Percentiles rank a stretch among this genome's conserved stretches.
Evolutionary conservation across 1,140 invertebrate species (phyloP).

Genomic region (Lepidurus arcticus): DNA sequence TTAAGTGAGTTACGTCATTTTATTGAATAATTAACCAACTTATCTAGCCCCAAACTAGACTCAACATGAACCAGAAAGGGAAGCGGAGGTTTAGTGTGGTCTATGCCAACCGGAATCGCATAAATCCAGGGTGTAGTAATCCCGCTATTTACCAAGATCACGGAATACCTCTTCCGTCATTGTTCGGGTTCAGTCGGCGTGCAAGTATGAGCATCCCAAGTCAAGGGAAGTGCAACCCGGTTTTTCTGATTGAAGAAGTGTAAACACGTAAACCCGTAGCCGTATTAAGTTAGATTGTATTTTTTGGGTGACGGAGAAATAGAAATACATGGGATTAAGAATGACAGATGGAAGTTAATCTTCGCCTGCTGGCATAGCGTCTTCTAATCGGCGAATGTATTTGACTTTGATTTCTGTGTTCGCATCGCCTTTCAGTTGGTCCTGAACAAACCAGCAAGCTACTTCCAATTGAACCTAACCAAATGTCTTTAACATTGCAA

Average conservation of each 20-base stretch:
- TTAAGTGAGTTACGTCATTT: not conserved
- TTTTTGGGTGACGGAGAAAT: constrained; percentile 35
- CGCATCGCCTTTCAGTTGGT: constrained; percentile 91
- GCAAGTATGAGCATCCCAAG: not conserved
- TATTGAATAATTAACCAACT: not conserved
- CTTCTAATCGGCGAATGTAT: constrained; percentile 91
- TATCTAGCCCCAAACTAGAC: not conserved
- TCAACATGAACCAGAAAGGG: not conserved
- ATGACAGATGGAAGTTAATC: constrained; percentile 58
- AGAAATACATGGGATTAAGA: constrained; percentile 21
- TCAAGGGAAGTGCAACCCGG: not conserved
- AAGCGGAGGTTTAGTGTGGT: constrained; percentile 7
- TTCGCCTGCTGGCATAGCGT: constrained; percentile 95
- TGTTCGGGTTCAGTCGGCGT: not conserved
- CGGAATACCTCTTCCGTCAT: not conserved
- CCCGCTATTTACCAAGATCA: not conserved
- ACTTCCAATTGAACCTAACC: constrained; percentile 63
- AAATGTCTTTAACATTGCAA: constrained; percentile 6
- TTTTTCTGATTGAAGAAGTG: not conserved
- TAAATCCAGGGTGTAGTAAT: not conserved
- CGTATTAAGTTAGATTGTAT: not conserved
- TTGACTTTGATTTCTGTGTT: constrained; percentile 91
- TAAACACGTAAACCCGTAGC: not conserved
- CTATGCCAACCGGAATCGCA: not conserved
- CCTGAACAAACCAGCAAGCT: constrained; percentile 64